A percentile compares a stretch with the other conserved stretches of the same genome.
Conservation (phyloP, 2,113 vertebrate species). For the Trinectes maculatus region DNA sequence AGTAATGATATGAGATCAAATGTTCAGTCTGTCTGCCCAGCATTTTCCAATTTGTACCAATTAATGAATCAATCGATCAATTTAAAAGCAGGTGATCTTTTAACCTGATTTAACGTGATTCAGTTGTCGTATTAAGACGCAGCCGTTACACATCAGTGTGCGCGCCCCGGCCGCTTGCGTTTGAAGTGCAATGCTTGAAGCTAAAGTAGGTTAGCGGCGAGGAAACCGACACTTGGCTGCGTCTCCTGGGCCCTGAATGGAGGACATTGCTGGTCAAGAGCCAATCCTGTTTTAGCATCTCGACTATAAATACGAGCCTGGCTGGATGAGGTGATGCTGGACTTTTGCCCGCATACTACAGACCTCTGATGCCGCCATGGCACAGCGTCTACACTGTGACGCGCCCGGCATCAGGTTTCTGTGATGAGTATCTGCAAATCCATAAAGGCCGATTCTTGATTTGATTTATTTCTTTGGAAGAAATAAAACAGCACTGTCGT, state of each 20-base stretch:
- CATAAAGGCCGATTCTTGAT: neutral
- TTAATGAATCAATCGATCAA: too few relatives aligned
- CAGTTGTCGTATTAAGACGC: too few relatives aligned
- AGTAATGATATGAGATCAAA: neutral
- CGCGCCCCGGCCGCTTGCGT: slow-evolving; percentile 15
- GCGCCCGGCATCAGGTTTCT: too few relatives aligned
- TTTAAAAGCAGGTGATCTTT: too few relatives aligned
- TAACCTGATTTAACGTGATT: too few relatives aligned
- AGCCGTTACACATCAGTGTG: neutral
- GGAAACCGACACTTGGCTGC: slow-evolving; percentile 63
- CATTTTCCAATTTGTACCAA: too few relatives aligned
- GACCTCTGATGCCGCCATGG: slow-evolving; percentile 44
- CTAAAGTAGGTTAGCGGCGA: slow-evolving; percentile 71
- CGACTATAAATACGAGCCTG: slow-evolving; percentile 79
- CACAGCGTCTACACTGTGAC: too few relatives aligned
- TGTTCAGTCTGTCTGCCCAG: too few relatives aligned
- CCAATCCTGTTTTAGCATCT: slow-evolving; percentile 79
- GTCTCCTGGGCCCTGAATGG: slow-evolving; percentile 71
- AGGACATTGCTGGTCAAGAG: slow-evolving; percentile 76
- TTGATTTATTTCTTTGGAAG: neutral
- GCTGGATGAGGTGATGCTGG: slow-evolving; percentile 79
- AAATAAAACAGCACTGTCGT: too few relatives aligned
- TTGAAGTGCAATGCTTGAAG: slow-evolving; percentile 35
- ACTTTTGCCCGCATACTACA: slow-evolving; percentile 68
- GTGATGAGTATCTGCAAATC: neutral